phyloP scores from a whole-genome alignment of 2,888 invertebrate genomes.

The Idaea dimidiata region DNA sequence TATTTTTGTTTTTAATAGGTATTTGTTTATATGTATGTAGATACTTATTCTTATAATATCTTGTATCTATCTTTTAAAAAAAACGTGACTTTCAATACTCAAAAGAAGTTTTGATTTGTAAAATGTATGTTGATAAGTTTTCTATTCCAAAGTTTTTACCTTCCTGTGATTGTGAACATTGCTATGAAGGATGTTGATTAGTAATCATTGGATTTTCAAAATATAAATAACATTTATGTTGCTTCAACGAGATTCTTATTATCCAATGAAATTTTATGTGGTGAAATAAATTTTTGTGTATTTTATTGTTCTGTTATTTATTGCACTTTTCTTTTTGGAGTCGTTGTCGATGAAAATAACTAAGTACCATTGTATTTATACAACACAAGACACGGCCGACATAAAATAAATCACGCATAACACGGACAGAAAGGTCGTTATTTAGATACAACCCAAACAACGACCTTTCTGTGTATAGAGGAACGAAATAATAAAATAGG shows the following conservation, averaged over 20 bases:
- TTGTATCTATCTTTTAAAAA: constrained; percentile 18
- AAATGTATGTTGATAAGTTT: constrained; percentile 41
- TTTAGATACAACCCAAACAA: not conserved
- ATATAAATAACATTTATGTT: constrained; percentile 74
- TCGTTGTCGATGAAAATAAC: too few relatives aligned
- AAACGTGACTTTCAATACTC: constrained; percentile 11
- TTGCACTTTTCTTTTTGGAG: not conserved
- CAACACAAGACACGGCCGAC: not conserved
- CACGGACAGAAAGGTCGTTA: not conserved
- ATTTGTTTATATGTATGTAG: too few relatives aligned
- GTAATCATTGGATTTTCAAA: constrained; percentile 57
- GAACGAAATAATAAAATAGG: too few relatives aligned
- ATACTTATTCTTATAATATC: constrained; percentile 37
- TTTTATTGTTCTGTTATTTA: constrained; percentile 37
- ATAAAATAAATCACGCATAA: too few relatives aligned
- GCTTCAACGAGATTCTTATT: constrained; percentile 63
- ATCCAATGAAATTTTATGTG: constrained; percentile 75
- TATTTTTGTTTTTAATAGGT: too few relatives aligned
- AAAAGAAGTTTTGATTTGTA: constrained; percentile 62
- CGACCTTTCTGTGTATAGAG: not conserved
- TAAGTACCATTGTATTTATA: not conserved
- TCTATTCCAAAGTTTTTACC: constrained; percentile 75
- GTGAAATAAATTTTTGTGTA: constrained; percentile 79
- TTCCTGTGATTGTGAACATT: constrained; percentile 78
- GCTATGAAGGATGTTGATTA: constrained; percentile 65